Percentiles rank a stretch among this genome's conserved stretches.
Evolutionary conservation across 2,113 vertebrate genomes (phyloP).

Genomic region (Eudyptes chrysolophus): DNA sequence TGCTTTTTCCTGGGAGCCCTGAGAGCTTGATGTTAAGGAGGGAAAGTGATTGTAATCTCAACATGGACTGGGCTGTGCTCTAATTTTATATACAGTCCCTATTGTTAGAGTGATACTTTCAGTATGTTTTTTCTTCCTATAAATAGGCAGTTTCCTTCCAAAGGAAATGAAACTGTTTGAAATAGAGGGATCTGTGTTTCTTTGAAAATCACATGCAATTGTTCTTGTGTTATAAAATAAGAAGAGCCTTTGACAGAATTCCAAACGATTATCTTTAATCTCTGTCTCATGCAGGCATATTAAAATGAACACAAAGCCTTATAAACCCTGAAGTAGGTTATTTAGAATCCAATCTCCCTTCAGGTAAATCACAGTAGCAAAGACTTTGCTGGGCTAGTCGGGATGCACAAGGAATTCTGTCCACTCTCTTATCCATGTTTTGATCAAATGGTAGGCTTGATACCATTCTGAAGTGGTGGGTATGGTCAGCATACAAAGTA

Average conservation of each 20-base stretch:
- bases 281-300: slow-evolving; percentile 28
- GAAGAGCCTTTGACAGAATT: slow-evolving; percentile 63
- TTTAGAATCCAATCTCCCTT: slow-evolving; percentile 34
- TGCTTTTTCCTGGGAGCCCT: slow-evolving; percentile 23
- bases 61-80: not conserved
- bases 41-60: slow-evolving; percentile 33
- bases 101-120: slow-evolving; percentile 55
- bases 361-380: slow-evolving; percentile 40
- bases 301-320: slow-evolving; percentile 50
- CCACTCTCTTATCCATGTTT: not conserved
- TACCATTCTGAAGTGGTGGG: not conserved
- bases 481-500: not conserved
- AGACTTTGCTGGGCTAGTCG: not conserved
- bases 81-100: slow-evolving; percentile 61
- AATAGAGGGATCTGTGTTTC: slow-evolving; percentile 59
- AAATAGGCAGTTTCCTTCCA: slow-evolving; percentile 72
- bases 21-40: slow-evolving; percentile 15
- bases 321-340: slow-evolving; percentile 2
- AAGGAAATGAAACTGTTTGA: slow-evolving; percentile 67
- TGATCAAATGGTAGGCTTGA: not conserved
- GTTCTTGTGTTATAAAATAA: slow-evolving; percentile 67
- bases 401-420: slow-evolving; percentile 30
- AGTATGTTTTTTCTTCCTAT: slow-evolving; percentile 62
- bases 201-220: slow-evolving; percentile 76
- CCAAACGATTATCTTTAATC: slow-evolving; percentile 55